Base-by-base conservation (phyloP, 2,888 invertebrate genomes). In the Leucophenga montana region DNA sequence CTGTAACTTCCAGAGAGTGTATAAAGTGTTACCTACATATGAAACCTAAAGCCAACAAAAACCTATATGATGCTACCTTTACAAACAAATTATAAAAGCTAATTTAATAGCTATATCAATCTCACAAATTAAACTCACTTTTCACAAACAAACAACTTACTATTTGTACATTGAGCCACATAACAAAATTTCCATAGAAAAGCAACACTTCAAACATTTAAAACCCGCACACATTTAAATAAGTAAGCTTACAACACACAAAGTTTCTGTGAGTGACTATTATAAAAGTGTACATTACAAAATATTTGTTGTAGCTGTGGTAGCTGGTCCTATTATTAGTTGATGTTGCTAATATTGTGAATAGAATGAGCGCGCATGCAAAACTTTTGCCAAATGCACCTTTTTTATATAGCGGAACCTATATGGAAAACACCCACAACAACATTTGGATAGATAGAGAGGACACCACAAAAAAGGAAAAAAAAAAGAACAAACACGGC, bases 271-370 rank as follows among this genome's bases (percentile, higher is more conserved):
- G 33, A n/a, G n/a, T 59, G 39, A 8, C 39, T 39, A 39, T 39
- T 39, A 33, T 33, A 39, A 39, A 39, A 39, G 39, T 39, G 39
- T 39, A 39, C 11, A 11, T 39, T 39, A 39, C 11, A 39, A 33
- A 5, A 39, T 20, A 54, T 54, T 20, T 53, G 53, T 9, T 54
- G 22, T 20, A 11, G 22, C 18, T 54, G 22, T 22, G 11, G 18
- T 54, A 74, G 72, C 65, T 46, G 64, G 20, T 53, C 44, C 67
- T 65, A 22, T 54, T 69, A 59, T 54, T 27, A 53, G 16, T 20
- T 39, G 39, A 39, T 39, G 39, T 33, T 59, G 6, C 53, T 53
- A 14, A 16, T 59, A 59, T 33, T 33, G 33, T 33, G 59, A n/a
- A 33, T 39, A 39, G 39, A 39, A 39, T 39, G 39, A 8, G 39